phyloP scores from a whole-genome alignment of 1,140 invertebrate species.

The Elymnias hypermnestra region DNA sequence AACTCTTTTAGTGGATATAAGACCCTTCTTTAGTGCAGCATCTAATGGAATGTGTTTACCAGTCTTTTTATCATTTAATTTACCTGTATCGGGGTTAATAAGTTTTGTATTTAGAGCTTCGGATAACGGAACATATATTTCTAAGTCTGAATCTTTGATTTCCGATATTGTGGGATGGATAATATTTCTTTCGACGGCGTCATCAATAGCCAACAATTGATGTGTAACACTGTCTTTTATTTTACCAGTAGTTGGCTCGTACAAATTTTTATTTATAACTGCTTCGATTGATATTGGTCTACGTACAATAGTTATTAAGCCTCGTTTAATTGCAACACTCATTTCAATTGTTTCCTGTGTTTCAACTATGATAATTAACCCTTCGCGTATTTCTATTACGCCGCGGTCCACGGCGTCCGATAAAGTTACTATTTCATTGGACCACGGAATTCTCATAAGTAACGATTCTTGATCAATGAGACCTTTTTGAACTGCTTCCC shows the following conservation, averaged over 20 bases:
- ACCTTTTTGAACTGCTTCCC: conserved; percentile 83
- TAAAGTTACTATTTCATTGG: conserved; percentile 83
- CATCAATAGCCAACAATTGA: conserved; percentile 82
- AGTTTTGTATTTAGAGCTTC: conserved; percentile 82
- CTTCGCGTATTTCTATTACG: conserved; percentile 85
- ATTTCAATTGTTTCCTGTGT: conserved; percentile 82
- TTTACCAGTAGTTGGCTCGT: conserved; percentile 82
- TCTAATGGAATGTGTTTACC: conserved; percentile 82
- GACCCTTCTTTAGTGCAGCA: conserved; percentile 80
- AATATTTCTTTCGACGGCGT: conserved; percentile 86
- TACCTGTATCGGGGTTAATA: conserved; percentile 81
- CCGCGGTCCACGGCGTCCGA: conserved; percentile 86
- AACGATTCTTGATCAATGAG: conserved; percentile 86
- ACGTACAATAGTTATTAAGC: conserved; percentile 81
- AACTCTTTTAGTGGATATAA: conserved; percentile 83
- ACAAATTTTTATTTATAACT: conserved; percentile 82
- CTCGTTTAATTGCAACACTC: conserved; percentile 82
- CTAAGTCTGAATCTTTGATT: conserved; percentile 84
- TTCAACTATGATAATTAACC: conserved; percentile 82
- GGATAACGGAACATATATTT: conserved; percentile 81
- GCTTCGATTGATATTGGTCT: conserved; percentile 87
- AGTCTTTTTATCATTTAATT: conserved; percentile 81
- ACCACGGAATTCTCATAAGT: conserved; percentile 81
- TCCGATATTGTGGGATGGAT: conserved; percentile 90
- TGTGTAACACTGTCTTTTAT: conserved; percentile 84